phyloP scores from a whole-genome alignment of 2,113 vertebrate genomes.

The Monarcha castaneiventris region DNA sequence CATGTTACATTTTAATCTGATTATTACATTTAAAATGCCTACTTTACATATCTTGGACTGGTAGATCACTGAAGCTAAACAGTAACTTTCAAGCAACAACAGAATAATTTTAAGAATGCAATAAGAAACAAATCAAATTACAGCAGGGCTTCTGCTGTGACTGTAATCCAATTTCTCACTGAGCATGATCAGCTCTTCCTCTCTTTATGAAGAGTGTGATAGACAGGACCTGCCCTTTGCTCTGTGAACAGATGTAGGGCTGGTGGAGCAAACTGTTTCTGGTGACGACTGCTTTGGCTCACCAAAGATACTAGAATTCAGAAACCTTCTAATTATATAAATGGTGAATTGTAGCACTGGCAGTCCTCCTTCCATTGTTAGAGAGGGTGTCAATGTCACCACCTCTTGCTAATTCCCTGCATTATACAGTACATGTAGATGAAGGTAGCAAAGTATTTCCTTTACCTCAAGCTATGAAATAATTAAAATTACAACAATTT shows the following conservation, averaged over 20 bases:
- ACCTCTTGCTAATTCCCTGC: neutral
- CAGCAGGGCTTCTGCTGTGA: neutral
- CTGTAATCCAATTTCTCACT: neutral
- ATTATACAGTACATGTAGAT: neutral
- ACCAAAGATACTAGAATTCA: neutral
- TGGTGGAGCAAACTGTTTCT: neutral
- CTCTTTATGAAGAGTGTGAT: fast-evolving
- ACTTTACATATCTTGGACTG: neutral
- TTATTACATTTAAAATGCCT: neutral
- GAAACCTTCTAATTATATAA: neutral
- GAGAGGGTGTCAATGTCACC: neutral
- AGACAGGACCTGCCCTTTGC: neutral
- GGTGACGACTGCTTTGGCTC: neutral
- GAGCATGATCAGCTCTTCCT: neutral
- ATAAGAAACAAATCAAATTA: neutral
- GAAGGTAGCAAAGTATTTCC: neutral
- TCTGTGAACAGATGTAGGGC: neutral
- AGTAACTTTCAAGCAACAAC: neutral
- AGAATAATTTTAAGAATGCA: neutral
- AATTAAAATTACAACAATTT: neutral
- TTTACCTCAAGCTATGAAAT: neutral
- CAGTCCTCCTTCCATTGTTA: neutral
- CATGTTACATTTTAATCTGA: neutral
- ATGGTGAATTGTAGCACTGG: neutral
- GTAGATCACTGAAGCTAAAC: neutral